Percentiles rank a stretch among this genome's conserved stretches.
These are phyloP conservation scores for Elaphurus davidianus DNA, from an alignment of 2,113 vertebrate genomes.

Conservation along the genomic window DNA sequence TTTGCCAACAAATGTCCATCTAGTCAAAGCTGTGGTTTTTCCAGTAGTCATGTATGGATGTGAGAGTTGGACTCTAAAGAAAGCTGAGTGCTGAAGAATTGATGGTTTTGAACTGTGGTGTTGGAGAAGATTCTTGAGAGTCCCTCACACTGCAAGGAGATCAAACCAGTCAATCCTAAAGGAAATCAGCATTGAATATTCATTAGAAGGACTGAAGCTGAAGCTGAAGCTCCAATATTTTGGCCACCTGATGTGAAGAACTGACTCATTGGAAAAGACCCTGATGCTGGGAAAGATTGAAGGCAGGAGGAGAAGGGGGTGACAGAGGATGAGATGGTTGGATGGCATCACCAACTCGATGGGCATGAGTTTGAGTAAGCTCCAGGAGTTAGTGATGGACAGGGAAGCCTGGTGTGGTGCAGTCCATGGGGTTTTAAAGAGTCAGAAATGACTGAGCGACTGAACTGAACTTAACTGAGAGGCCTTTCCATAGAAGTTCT, in stretches of 20 bases:
- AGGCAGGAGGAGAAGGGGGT: background rate
- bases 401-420: background rate
- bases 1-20: background rate
- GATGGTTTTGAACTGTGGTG: background rate
- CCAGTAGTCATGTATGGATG: background rate
- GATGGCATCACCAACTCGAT: background rate
- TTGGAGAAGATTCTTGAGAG: background rate
- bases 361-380: background rate
- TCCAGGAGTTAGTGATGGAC: background rate
- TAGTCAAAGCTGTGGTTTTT: background rate
- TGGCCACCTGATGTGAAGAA: background rate
- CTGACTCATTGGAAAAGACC: background rate
- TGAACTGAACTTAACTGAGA: background rate
- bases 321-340: background rate
- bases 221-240: background rate
- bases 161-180: background rate
- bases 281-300: background rate
- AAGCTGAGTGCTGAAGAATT: background rate
- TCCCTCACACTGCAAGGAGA: background rate
- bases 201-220: background rate
- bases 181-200: background rate
- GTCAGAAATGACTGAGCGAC: accelerated
- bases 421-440: background rate
- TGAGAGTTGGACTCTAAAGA: background rate
- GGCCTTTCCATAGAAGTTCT: background rate